Percentiles rank a stretch among this genome's conserved stretches.
These are phyloP conservation scores for Petaurus breviceps DNA, from an alignment of 2,113 vertebrate species.

Conservation along the genomic window DNA sequence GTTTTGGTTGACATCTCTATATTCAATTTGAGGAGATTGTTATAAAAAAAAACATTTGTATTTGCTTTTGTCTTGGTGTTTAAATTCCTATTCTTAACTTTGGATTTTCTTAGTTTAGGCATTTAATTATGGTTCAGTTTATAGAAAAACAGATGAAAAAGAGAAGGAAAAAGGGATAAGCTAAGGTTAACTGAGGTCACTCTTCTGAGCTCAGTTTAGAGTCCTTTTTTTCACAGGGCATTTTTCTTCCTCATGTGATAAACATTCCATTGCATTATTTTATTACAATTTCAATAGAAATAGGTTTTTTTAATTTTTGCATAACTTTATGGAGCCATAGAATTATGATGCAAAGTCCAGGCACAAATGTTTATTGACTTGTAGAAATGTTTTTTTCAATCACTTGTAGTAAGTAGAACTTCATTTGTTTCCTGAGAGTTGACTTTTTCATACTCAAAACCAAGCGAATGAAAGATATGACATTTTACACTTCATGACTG, in stretches of 20 bases:
- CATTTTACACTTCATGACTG: conserved; percentile 48
- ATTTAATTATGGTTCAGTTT: conserved; percentile 21
- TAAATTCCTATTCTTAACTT: conserved; percentile 7
- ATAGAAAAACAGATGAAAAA: neutral
- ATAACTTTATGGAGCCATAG: neutral
- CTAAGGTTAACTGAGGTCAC: conserved; percentile 16
- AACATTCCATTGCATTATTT: neutral
- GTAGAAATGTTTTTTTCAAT: conserved; percentile 24
- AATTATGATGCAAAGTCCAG: conserved; percentile 4
- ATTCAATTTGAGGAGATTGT: neutral
- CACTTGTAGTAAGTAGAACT: neutral
- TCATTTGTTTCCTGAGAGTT: conserved; percentile 24
- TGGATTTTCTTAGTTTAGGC: conserved; percentile 31
- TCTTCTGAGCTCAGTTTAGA: conserved; percentile 15
- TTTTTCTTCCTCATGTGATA: neutral
- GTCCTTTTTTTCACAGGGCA: conserved; percentile 10
- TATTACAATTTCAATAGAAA: neutral
- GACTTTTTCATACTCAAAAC: conserved; percentile 56
- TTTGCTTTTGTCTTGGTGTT: conserved; percentile 4
- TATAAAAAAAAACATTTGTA: conserved; percentile 8
- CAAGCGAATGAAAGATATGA: conserved; percentile 27
- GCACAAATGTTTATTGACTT: conserved; percentile 11
- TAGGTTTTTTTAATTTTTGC: neutral
- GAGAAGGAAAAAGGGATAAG: conserved; percentile 10
- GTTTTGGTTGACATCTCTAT: conserved; percentile 6